Base-by-base conservation (phyloP, 92 coral and sea anemone species). In the Micromussa lordhowensis region DNA sequence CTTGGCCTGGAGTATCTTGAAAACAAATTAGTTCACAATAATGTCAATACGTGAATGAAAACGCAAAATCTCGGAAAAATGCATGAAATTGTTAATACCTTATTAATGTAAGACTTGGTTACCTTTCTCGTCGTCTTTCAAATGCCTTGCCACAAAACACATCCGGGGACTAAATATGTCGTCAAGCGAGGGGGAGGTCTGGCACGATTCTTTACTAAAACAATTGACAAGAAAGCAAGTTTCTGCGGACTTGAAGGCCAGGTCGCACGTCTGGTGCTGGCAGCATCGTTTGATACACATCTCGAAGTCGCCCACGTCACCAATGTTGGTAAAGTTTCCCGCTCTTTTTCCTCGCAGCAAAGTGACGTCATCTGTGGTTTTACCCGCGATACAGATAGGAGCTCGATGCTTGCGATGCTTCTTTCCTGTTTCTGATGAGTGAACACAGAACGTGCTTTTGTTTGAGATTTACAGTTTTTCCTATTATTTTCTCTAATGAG, bases 261-360 rank as follows among this genome's bases (percentile, higher is more conserved):
- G 51, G 91, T 95, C 93, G 80, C 98, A 95, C 34, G 76, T 77
- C 87, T 88, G 69, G 26, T 90, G 58, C 75, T 95, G 98, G 85
- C 98, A 95, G 84, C 98, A 95, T 16, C 98, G 92, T 55, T 90
- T 95, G 82, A 95, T 92, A 64, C 98, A 95, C 87, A 92, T 85
- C 44, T 91, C 94, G 74, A 93, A 95, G 84, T 95, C 96, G 22
- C 98, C 98, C n/a, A 95, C 95, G 80, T 95, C 98, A 15, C 98
- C 98, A 22, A 95, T 85, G 81, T 92, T 94, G 66, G 98, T 95
- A 80, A 95, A 95, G 85, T 95, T 95, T 88, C 98, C 98, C 64
- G 98, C 96, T 79, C 90, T 87, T 84, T 85, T 91, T 8, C 98
- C 98, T 12, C 84, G 96, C 58, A 88, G 82, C 38, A 95, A 69